These are phyloP conservation scores for Drosophila kokeensis DNA, from an alignment of 2,888 invertebrate genomes.

Conservation along the genomic window DNA sequence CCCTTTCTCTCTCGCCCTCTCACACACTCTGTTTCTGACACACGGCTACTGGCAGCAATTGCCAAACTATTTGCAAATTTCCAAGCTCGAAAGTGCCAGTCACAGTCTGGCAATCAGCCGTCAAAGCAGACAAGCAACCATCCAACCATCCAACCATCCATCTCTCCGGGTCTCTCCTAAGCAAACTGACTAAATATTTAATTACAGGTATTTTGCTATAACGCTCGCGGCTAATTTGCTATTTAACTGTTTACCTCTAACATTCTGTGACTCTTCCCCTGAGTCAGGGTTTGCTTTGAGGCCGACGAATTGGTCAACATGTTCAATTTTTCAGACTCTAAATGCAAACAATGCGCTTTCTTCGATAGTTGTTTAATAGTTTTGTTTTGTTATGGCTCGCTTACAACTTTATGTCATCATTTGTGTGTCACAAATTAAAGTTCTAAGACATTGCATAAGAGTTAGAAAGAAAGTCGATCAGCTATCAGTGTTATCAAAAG, in stretches of 20 bases:
- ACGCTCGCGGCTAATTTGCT: slow-evolving; percentile 56
- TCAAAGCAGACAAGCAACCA: slow-evolving; percentile 17
- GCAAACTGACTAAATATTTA: slow-evolving; percentile 69
- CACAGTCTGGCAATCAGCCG: slow-evolving; percentile 35
- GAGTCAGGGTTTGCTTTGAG: slow-evolving; percentile 2
- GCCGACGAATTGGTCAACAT: slow-evolving; percentile 39
- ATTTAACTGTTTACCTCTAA: slow-evolving; percentile 56
- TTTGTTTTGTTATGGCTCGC: slow-evolving; percentile 16
- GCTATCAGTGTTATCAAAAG: background rate
- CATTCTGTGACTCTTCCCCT: slow-evolving; percentile 15
- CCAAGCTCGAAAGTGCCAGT: slow-evolving; percentile 29
- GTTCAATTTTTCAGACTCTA: slow-evolving; percentile 59
- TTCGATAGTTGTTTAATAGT: slow-evolving; percentile 10
- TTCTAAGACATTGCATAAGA: slow-evolving; percentile 46
- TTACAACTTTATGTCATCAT: slow-evolving; percentile 40
- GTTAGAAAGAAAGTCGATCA: background rate
- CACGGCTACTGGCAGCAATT: slow-evolving; percentile 19
- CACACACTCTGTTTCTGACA: background rate
- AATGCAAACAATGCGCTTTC: slow-evolving; percentile 32
- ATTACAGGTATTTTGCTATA: slow-evolving; percentile 60
- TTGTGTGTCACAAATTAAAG: slow-evolving; percentile 7
- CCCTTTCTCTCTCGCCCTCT: background rate
- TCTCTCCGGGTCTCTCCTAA: slow-evolving; percentile 41
- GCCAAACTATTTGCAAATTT: slow-evolving; percentile 35
- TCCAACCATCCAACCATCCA: slow-evolving; percentile 30